phyloP scores from a whole-genome alignment of 2,888 invertebrate species.

The Macrophya annulata region DNA sequence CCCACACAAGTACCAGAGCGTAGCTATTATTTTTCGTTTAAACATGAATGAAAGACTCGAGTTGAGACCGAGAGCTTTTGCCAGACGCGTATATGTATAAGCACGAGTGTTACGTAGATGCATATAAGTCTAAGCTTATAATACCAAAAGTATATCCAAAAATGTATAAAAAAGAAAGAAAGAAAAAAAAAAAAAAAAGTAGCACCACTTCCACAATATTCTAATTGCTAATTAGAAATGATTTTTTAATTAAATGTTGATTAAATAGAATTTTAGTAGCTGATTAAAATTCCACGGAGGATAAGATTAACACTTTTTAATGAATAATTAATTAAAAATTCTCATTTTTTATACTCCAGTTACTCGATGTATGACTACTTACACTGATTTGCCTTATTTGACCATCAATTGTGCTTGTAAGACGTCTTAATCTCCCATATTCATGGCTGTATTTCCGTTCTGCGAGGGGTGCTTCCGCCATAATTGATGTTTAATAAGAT shows the following conservation, averaged over 20 bases:
- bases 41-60: conserved; percentile 12
- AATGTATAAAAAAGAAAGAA: neutral
- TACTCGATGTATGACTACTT: conserved; percentile 76
- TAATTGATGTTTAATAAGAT: conserved; percentile 56
- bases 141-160: neutral
- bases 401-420: conserved; percentile 84
- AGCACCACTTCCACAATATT: neutral
- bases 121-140: neutral
- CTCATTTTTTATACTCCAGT: neutral
- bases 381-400: conserved; percentile 87
- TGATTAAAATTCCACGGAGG: too few species aligned
- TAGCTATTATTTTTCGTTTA: neutral
- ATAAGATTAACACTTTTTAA: neutral
- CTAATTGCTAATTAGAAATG: neutral
- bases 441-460: conserved; percentile 84
- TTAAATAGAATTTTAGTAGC: neutral
- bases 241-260: neutral
- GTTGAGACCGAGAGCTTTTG: neutral
- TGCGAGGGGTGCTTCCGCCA: conserved; percentile 69
- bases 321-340: neutral
- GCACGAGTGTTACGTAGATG: neutral
- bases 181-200: neutral
- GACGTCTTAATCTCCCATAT: conserved; percentile 85
- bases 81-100: neutral
- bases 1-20: neutral